These are phyloP conservation scores for Harpagoxenus sublaevis DNA, from an alignment of 2,888 invertebrate genomes.

Conservation along the genomic window DNA sequence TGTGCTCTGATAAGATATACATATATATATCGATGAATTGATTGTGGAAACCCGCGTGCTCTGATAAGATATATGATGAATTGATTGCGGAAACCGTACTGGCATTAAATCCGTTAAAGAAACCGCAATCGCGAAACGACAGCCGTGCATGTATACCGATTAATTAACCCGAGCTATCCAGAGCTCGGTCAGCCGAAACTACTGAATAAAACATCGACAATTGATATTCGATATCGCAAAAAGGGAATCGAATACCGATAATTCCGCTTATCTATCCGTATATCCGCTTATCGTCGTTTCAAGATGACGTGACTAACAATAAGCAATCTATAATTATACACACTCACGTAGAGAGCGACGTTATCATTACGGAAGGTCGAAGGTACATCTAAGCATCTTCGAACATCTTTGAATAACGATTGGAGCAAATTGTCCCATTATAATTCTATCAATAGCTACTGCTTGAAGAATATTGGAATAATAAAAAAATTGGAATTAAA, in stretches of 20 bases:
- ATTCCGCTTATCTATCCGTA: neutral
- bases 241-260: slow-evolving; percentile 16
- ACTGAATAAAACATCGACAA: slow-evolving; percentile 59
- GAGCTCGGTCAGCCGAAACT: neutral
- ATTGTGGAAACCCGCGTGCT: too few relatives aligned
- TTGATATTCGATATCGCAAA: slow-evolving; percentile 60
- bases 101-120: neutral
- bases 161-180: slow-evolving; percentile 20
- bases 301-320: neutral
- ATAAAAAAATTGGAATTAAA: neutral
- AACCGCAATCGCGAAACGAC: neutral
- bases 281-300: slow-evolving; percentile 4
- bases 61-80: too few relatives aligned
- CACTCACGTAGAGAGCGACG: neutral
- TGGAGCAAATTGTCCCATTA: neutral
- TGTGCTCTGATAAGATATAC: neutral
- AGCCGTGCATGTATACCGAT: neutral
- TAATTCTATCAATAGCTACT: neutral
- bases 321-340: slow-evolving; percentile 32
- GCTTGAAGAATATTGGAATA: neutral
- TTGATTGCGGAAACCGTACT: neutral
- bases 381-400: neutral
- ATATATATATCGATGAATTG: neutral
- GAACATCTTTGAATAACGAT: neutral
- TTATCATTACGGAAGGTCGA: neutral